Evolutionary conservation across 2,797 vertebrate species (phyloP), one percentile per base, ranked within the genome.

Genomic region (Sebastes minor): DNA sequence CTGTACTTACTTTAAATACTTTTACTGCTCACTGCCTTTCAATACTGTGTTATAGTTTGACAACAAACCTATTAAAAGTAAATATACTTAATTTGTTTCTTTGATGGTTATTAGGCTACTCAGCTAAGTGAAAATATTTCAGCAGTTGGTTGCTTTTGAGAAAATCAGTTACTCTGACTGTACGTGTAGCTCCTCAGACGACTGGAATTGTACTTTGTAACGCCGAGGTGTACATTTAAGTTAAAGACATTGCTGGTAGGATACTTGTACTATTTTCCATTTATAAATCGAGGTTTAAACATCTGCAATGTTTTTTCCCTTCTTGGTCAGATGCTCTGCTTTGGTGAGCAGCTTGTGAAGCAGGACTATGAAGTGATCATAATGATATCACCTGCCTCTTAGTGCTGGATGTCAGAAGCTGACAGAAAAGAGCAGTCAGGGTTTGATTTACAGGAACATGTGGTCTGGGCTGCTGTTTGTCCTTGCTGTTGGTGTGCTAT

Each of bases 371-470:
- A 87, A 85, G 76, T 69, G 71, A 89, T 91, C 83, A 82, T 77
- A 76, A 82, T 72, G 80, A 78, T 70, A 77, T 92, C 81, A 91
- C 85, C 86, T 92, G 85, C 76, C 78, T 80, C 81, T 85, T 76
- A 80, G 83, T 71, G 63, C 85, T 77, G 73, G 16, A 81, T 80
- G 83, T 93, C 83, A 88, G 82, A 73, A 9, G 69, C 69, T 85
- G 83, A 88, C 76, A 68, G 71, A 42, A 74, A 84, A 79, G 72
- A 84, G 74, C 80, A 72, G 90, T 76, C 80, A 3, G 65, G 80
- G 84, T 85, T 92, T 95, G 94, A 95, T 93, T 94, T 94, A 92
- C 87, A 86, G 83, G 71, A 84, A 82, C 94, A 93, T 93, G 91
- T 94, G 93, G 92, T 88, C 76, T 16, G 32, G 73, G 67, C 91